Evolutionary conservation across 1,140 invertebrate genomes (phyloP), one percentile per base, ranked within the genome.

Genomic region (Xylocopa sonorina): DNA sequence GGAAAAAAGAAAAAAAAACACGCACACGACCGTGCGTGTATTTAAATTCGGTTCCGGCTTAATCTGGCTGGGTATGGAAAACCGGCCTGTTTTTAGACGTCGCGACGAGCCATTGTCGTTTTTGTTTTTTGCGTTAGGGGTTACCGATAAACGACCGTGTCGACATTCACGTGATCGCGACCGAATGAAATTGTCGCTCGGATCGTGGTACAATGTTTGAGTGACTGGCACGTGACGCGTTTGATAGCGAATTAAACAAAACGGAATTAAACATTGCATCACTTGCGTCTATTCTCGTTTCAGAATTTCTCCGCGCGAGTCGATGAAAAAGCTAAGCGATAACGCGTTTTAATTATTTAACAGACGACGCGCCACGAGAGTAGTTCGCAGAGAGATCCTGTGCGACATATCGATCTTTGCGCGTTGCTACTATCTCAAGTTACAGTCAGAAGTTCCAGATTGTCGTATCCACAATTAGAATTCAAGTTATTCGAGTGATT

Each of bases 241-340:
- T 18, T 24, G 60, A 43, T 63, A 63, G 24, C 34, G 60, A 41
- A 24, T 62, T 62, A 41, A 62, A 62, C 34, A 41, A 62, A 62
- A n/a, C n/a, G 21, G 24, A 41, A 62, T 62, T 24, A 24, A 62
- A n/a, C 7, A 14, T 62, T 34, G 34, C 60, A n/a, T 7, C 60
- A 24, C 10, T 62, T 16, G 34, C 21, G 29, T 62, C 34, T 62
- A 62, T 62, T 24, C 32, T 62, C 18, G 34, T 18, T n/a, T n/a
- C 18, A n/a, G n/a, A 14, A 24, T 14, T 14, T 12, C 38, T 38
- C 38, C 38, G 38, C 38, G 9, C 38, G 3, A 38, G 9, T 38
- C 3, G n/a, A n/a, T n/a, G 2, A 1, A 32, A 21, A 3, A 10
- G 9, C 3, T n/a, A 5, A 55, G 14, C 7, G 24, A 7, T 27